Conservation (phyloP, 1,140 invertebrate species). For the Drosophila subpulchrella region DNA sequence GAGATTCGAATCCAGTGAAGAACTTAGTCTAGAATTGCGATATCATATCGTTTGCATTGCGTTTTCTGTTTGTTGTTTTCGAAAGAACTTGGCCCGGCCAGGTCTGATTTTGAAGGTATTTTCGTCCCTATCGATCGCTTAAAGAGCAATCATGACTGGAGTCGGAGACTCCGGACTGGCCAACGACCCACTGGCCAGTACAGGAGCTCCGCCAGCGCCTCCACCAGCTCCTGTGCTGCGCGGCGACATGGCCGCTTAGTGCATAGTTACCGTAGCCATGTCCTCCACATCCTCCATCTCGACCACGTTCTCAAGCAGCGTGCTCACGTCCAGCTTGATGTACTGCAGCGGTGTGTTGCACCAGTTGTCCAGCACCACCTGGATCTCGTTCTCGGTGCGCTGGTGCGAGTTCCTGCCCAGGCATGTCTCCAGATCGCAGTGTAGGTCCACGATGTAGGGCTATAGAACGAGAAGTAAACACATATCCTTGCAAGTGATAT, state of each 20-base stretch:
- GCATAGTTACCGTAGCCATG: constrained; percentile 82
- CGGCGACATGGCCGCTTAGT: constrained; percentile 17
- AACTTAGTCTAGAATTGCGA: constrained; percentile 20
- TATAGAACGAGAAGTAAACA: constrained; percentile 8
- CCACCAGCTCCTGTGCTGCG: not conserved
- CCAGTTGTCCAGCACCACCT: constrained; percentile 91
- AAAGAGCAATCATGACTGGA: constrained; percentile 26
- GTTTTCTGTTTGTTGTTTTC: not conserved
- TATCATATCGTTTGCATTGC: not conserved
- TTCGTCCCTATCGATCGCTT: constrained; percentile 4
- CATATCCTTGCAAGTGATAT: not conserved
- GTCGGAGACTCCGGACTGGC: constrained; percentile 1
- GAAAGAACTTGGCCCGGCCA: constrained; percentile 15
- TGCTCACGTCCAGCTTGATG: constrained; percentile 90
- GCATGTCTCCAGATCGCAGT: constrained; percentile 91
- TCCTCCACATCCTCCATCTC: constrained; percentile 87
- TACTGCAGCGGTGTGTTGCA: constrained; percentile 90
- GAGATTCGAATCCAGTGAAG: not conserved
- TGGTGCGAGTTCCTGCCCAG: constrained; percentile 94
- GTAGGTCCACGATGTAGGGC: constrained; percentile 88
- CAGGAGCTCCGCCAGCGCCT: not conserved
- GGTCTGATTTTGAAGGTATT: not conserved
- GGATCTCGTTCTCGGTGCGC: constrained; percentile 91
- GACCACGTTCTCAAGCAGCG: constrained; percentile 91
- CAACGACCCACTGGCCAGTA: constrained; percentile 8